These are phyloP conservation scores for Toxonevra muliebris DNA, from an alignment of 2,888 invertebrate species.

Conservation along the genomic window DNA sequence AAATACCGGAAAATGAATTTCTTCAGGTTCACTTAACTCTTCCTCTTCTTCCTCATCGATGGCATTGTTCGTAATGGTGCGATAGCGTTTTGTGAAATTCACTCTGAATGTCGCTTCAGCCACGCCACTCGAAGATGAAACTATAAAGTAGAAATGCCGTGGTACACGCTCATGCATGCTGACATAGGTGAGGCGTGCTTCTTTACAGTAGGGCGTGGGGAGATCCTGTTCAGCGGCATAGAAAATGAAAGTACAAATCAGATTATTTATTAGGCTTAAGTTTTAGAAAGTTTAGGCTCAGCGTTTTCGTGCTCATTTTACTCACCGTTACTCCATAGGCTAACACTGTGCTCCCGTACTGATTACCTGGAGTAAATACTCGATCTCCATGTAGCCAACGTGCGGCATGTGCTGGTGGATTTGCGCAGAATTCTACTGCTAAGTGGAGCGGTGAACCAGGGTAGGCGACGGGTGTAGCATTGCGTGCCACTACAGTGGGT, in stretches of 20 bases:
- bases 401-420: slow-evolving; percentile 70
- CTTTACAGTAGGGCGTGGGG: slow-evolving; percentile 65
- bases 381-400: slow-evolving; percentile 66
- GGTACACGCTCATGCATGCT: slow-evolving; percentile 66
- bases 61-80: slow-evolving; percentile 61
- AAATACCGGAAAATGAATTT: slow-evolving; percentile 65
- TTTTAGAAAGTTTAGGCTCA: neutral
- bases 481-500: slow-evolving; percentile 73
- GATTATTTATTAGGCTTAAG: neutral
- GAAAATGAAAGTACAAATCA: neutral
- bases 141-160: slow-evolving; percentile 64
- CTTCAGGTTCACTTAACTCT: slow-evolving; percentile 64
- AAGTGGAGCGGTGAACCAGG: slow-evolving; percentile 75
- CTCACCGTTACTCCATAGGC: slow-evolving; percentile 65
- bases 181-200: slow-evolving; percentile 65
- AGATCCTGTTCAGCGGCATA: slow-evolving; percentile 57
- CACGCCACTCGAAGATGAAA: slow-evolving; percentile 64
- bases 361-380: slow-evolving; percentile 65
- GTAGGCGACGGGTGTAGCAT: slow-evolving; percentile 74
- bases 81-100: slow-evolving; percentile 64
- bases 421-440: slow-evolving; percentile 80
- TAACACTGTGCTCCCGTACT: slow-evolving; percentile 64
- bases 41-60: slow-evolving; percentile 65
- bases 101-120: slow-evolving; percentile 64
- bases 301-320: slow-evolving; percentile 11